These are phyloP conservation scores for Momotus momota DNA, from an alignment of 2,797 vertebrate genomes.

Conservation along the genomic window DNA sequence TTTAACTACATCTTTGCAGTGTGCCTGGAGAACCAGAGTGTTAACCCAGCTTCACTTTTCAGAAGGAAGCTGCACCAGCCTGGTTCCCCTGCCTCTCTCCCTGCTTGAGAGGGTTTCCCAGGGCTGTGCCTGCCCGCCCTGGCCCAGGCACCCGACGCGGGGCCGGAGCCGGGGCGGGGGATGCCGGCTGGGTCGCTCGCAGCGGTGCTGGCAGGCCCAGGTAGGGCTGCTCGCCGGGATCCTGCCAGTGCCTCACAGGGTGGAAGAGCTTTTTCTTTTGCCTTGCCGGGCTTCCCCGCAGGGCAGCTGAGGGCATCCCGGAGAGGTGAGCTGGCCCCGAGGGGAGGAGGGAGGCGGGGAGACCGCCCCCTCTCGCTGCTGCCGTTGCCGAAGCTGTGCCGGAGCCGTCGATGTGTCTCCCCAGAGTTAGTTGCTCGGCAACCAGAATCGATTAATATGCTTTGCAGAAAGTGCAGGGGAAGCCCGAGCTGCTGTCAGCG, in stretches of 20 bases:
- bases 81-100: accelerated
- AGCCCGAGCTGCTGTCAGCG: slow-evolving; percentile 64
- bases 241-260: not conserved
- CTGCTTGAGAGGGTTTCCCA: not conserved
- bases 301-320: not conserved
- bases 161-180: too few relatives aligned
- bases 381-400: slow-evolving; percentile 78
- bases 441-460: slow-evolving; percentile 89
- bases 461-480: slow-evolving; percentile 82
- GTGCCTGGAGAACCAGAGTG: not conserved
- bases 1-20: not conserved
- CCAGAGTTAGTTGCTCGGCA: slow-evolving; percentile 88
- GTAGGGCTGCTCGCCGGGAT: not conserved
- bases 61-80: not conserved
- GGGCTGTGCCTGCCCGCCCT: accelerated
- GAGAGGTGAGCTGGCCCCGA: not conserved
- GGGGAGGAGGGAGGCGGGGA: not conserved
- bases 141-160: accelerated
- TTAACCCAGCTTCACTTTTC: not conserved
- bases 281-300: not conserved
- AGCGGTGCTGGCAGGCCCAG: accelerated
- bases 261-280: not conserved
- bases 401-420: slow-evolving; percentile 81
- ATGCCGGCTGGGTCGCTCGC: not conserved
- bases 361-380: slow-evolving; percentile 14